Conservation (phyloP, 1,140 invertebrate genomes). For the Acarapis woodi region DNA sequence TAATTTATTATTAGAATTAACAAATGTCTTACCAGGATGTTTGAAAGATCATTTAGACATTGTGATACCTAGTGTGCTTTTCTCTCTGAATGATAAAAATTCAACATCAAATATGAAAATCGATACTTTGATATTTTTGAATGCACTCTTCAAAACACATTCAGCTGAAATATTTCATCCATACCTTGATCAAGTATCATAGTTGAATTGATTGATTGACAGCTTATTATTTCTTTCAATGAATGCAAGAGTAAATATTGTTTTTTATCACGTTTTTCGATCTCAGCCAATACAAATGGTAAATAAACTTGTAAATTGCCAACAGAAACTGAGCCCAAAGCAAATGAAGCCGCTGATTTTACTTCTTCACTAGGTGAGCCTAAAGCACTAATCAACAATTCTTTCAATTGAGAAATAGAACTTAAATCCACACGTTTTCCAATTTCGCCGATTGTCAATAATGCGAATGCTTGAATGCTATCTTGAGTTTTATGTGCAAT, state of each 20-base stretch:
- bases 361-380: constrained; percentile 27
- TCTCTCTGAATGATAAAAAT: constrained; percentile 22
- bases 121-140: constrained; percentile 72
- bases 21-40: constrained; percentile 59
- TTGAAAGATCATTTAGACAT: constrained; percentile 50
- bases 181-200: constrained; percentile 45
- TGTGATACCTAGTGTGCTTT: constrained; percentile 64
- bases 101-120: too few species aligned
- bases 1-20: constrained; percentile 56
- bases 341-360: constrained; percentile 86
- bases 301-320: constrained; percentile 78
- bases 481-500: constrained; percentile 21
- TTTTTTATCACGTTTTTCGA: constrained; percentile 63
- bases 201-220: constrained; percentile 39
- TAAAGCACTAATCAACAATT: constrained; percentile 24
- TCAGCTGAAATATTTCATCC: constrained; percentile 40
- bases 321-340: constrained; percentile 58
- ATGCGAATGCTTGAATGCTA: constrained; percentile 51
- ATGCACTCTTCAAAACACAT: constrained; percentile 56
- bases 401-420: constrained; percentile 27
- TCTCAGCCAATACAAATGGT: constrained; percentile 76
- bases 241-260: constrained; percentile 90
- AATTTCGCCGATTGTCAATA: constrained; percentile 83
- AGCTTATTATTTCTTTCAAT: constrained; percentile 79
- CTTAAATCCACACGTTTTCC: constrained; percentile 74